Base-by-base conservation (phyloP, 92 coral and sea anemone species). In the Siderastrea radians region DNA sequence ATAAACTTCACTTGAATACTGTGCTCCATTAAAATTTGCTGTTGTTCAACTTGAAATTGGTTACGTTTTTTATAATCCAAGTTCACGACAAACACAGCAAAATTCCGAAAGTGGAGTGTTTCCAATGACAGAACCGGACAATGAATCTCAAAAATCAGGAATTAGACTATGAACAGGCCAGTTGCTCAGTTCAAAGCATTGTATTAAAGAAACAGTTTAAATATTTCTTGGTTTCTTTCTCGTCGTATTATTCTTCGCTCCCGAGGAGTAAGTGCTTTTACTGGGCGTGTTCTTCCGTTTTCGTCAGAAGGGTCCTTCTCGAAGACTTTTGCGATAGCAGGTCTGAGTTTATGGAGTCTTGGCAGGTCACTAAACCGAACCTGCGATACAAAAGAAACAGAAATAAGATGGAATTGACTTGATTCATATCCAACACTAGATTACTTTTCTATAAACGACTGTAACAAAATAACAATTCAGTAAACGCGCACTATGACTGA, bases 311-410 rank as follows among this genome's bases (percentile, higher is more conserved):
- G n/a, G 0, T 62, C 55, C 14, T 47, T 48, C 69, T 77, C 68
- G 43, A 77, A 77, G 44, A 77, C 82, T 77, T 62, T 59, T 47
- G 82, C 38, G 19, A 92, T 89, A 14, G 67, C 81, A 15, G 95
- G 91, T 70, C 92, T 88, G 53, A 93, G 86, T 43, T 84, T 79
- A 15, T 92, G 88, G 10, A 94, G 93, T 48, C 72, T 67, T 15
- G 95, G 88, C 3, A 94, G 92, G 49, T 94, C 93, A 74, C 92
- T 87, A 51, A 75, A 90, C 58, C 91, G 95, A 79, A 94, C 86
- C 98, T 94, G 79, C 16, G 49, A 52, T 84, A 80, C 49, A 15
- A 72, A 12, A 16, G 14, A 72, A 68, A 80, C 16, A 26, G 54
- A 51, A 68, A 75, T 2, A 3, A 16, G 67, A 15, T 62, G n/a